Conservation (phyloP, 2,888 invertebrate genomes). For the Parochlus steinenii region DNA sequence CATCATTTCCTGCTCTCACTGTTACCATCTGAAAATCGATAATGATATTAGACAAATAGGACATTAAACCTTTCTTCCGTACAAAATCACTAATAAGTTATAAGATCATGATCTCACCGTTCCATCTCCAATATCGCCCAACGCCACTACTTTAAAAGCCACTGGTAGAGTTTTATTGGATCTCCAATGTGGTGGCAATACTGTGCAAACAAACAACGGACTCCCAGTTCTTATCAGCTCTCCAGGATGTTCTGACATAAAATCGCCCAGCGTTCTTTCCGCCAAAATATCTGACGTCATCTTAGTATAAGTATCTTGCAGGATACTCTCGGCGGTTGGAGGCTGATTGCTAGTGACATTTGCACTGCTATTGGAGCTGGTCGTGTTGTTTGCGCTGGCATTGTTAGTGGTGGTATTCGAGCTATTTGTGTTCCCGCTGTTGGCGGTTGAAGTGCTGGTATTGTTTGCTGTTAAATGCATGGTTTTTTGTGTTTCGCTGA, state of each 20-base stretch:
- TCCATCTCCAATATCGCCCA: constrained; percentile 90
- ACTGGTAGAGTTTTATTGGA: constrained; percentile 96
- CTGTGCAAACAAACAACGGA: constrained; percentile 90
- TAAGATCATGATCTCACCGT: no score
- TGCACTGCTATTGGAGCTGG: constrained; percentile 22
- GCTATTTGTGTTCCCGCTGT: constrained; percentile 19
- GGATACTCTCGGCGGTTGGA: constrained; percentile 47
- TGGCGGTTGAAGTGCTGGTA: constrained; percentile 12
- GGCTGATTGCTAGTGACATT: constrained; percentile 48
- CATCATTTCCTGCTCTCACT: constrained; percentile 93
- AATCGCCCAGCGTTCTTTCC: constrained; percentile 71
- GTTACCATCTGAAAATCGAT: no score
- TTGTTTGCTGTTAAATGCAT: constrained; percentile 18
- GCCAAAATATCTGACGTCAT: constrained; percentile 83
- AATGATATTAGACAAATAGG: no score
- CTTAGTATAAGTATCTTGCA: constrained; percentile 72
- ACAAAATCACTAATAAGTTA: no score
- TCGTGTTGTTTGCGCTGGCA: constrained; percentile 18
- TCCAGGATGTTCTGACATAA: constrained; percentile 78
- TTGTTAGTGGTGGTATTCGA: constrained; percentile 18
- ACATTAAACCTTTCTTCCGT: no score
- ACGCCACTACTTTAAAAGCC: constrained; percentile 89
- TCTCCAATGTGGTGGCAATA: constrained; percentile 90
- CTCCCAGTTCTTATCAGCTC: constrained; percentile 84
- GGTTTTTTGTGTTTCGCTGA: no score